These are phyloP conservation scores for Holothuria leucospilota DNA, from an alignment of 53 echinoderm and acorn worm species.

Conservation along the genomic window DNA sequence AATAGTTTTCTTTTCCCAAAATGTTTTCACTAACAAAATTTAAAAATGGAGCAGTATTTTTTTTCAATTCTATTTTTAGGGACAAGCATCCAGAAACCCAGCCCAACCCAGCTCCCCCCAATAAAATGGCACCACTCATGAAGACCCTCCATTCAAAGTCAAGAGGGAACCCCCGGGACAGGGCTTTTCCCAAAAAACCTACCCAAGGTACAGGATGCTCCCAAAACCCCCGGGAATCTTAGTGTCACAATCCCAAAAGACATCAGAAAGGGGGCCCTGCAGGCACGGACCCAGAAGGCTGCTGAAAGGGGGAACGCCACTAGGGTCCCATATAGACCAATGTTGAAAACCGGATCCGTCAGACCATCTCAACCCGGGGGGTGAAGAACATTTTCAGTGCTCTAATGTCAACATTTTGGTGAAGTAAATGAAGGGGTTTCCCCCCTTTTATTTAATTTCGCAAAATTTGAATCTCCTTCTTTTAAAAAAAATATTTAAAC, in stretches of 20 bases:
- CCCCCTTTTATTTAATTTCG: no score
- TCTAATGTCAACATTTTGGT: slow-evolving; percentile 38
- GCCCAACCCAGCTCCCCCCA: slow-evolving; percentile 12
- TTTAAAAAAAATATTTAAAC: no score
- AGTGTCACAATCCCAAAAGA: slow-evolving; percentile 35
- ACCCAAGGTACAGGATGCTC: slow-evolving; percentile 27
- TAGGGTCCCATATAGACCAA: slow-evolving; percentile 12
- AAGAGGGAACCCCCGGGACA: slow-evolving; percentile 24
- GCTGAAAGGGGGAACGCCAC: background rate
- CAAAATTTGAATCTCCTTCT: no score
- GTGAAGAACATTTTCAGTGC: slow-evolving; percentile 29
- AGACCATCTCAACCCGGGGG: slow-evolving; percentile 20
- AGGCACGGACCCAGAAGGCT: background rate
- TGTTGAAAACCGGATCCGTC: slow-evolving; percentile 42
- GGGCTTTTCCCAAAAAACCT: slow-evolving; percentile 19
- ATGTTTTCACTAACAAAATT: no score
- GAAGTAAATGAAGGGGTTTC: slow-evolving; percentile 14
- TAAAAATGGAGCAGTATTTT: background rate
- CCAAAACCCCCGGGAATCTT: slow-evolving; percentile 31
- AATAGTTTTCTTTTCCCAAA: no score
- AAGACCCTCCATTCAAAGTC: slow-evolving; percentile 27
- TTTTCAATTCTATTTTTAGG: no score
- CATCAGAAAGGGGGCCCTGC: slow-evolving; percentile 32
- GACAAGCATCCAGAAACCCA: no score
- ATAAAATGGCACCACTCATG: slow-evolving; percentile 38